phyloP scores from a whole-genome alignment of 2,888 invertebrate genomes.

The Sminthurides aquaticus region DNA sequence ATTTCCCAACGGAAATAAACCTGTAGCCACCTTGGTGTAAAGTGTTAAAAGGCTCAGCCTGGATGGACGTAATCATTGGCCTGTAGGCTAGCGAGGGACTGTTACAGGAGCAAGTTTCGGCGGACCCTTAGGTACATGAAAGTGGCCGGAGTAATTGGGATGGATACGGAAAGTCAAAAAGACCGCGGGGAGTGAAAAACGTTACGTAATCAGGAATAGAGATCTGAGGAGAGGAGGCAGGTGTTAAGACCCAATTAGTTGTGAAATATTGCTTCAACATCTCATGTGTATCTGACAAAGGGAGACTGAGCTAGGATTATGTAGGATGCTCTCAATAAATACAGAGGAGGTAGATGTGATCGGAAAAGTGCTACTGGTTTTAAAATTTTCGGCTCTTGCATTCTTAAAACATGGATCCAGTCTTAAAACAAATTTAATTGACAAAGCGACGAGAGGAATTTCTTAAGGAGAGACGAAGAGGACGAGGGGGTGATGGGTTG shows the following conservation, averaged over 20 bases:
- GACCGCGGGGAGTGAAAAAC: constrained; percentile 43
- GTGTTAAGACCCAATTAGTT: constrained; percentile 45
- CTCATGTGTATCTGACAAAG: no score
- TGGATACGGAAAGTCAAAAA: constrained; percentile 40
- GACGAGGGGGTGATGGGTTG: no score
- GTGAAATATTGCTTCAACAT: constrained; percentile 44
- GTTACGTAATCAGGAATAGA: constrained; percentile 35
- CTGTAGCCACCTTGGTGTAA: no score
- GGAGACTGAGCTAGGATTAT: no score
- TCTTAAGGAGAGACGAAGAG: not conserved
- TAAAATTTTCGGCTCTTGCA: constrained; percentile 20
- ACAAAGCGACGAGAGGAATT: no score
- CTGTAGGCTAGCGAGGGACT: no score
- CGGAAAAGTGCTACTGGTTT: constrained; percentile 44
- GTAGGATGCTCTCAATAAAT: not conserved
- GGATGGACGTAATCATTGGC: no score
- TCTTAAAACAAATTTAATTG: constrained; percentile 9
- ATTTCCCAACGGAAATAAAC: no score
- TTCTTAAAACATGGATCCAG: not conserved
- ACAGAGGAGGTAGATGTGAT: not conserved
- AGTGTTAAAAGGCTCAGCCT: no score
- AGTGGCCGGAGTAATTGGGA: constrained; percentile 30
- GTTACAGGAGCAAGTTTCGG: no score
- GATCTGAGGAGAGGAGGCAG: constrained; percentile 43
- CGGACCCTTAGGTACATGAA: no score